Conservation (phyloP, 2,113 vertebrate genomes). For the Laticauda colubrina region DNA sequence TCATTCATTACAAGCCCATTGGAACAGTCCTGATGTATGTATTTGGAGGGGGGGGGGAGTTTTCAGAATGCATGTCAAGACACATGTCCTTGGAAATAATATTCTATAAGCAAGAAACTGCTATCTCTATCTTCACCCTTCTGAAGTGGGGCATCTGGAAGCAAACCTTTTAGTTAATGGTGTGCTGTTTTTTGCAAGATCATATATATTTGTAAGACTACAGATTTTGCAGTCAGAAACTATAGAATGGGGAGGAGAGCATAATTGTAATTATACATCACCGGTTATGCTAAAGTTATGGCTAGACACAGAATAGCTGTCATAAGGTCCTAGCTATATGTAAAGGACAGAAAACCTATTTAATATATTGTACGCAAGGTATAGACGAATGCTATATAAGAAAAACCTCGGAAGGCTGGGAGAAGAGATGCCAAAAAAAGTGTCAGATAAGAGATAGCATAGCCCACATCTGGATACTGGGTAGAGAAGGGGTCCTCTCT, state of each 20-base stretch:
- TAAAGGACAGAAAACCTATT: background rate
- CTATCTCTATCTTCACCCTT: background rate
- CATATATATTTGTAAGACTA: background rate
- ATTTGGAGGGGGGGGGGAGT: background rate
- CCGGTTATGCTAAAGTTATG: background rate
- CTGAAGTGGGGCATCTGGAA: background rate
- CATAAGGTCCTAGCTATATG: background rate
- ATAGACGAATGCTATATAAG: background rate
- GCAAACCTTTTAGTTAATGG: background rate
- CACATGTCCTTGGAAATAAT: background rate
- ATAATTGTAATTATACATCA: background rate
- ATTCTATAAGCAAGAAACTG: background rate
- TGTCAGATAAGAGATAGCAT: too few species aligned
- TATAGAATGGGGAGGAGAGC: background rate
- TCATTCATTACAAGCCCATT: background rate
- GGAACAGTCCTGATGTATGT: background rate
- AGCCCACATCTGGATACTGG: too few species aligned
- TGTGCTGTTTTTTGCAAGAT: background rate
- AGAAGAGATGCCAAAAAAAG: too few species aligned
- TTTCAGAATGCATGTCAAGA: background rate
- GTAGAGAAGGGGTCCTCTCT: too few species aligned
- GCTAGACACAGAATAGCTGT: background rate
- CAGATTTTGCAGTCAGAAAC: background rate
- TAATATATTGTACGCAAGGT: background rate
- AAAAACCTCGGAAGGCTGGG: background rate